phyloP scores from a whole-genome alignment of 2,888 invertebrate genomes.

The Maniola hyperantus region DNA sequence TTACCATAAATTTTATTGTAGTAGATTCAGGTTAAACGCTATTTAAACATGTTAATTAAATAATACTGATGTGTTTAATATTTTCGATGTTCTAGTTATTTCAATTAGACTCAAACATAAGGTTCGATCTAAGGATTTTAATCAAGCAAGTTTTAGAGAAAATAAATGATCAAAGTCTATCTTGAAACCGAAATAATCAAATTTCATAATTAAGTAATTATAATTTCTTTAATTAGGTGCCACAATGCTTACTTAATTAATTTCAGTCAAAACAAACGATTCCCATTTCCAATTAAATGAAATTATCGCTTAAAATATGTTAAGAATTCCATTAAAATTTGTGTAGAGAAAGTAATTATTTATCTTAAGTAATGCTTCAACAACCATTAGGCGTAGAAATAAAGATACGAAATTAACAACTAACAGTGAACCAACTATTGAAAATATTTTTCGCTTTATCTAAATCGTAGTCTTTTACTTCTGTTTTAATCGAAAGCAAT shows the following conservation, averaged over 20 bases:
- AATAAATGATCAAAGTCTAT: neutral
- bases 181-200: neutral
- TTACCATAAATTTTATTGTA: too few species aligned
- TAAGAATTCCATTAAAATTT: slow-evolving; percentile 17
- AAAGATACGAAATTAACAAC: slow-evolving; percentile 29
- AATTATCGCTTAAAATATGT: neutral
- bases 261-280: slow-evolving; percentile 9
- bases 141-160: neutral
- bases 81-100: too few species aligned
- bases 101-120: too few species aligned
- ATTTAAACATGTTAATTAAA: too few species aligned
- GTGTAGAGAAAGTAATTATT: slow-evolving; percentile 3
- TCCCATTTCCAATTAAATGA: slow-evolving; percentile 40
- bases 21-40: too few species aligned
- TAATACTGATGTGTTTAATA: too few species aligned
- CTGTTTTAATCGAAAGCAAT: slow-evolving; percentile 18
- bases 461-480: slow-evolving; percentile 18
- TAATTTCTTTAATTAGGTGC: neutral
- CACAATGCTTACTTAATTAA: neutral
- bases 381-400: slow-evolving; percentile 32
- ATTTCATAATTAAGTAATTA: neutral
- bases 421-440: neutral
- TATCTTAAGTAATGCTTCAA: slow-evolving; percentile 41
- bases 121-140: too few species aligned
- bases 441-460: slow-evolving; percentile 2